Evolutionary conservation across 2,888 invertebrate genomes (phyloP).

Genomic region (Lasius platythorax): DNA sequence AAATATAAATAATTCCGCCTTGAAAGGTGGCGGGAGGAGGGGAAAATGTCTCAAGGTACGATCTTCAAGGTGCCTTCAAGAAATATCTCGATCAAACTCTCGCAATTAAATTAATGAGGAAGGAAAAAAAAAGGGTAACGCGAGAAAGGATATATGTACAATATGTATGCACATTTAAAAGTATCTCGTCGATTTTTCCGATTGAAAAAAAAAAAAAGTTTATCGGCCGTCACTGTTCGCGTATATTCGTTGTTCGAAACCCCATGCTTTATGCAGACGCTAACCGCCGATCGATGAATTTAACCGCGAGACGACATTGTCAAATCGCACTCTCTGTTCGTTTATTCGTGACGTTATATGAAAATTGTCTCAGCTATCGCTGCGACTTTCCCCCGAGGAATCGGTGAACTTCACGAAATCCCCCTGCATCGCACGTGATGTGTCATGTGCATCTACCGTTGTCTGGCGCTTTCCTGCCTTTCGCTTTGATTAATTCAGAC

Average conservation of each 20-base stretch:
- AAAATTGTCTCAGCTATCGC: not conserved
- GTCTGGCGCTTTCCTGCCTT: conserved; percentile 8
- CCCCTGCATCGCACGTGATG: not conserved
- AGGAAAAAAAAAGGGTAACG: too few relatives aligned
- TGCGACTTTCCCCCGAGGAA: not conserved
- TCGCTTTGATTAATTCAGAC: conserved; percentile 42
- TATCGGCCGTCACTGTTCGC: not conserved
- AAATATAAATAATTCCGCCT: conserved; percentile 35
- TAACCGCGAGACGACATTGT: conserved; percentile 10
- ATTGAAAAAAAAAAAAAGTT: not conserved
- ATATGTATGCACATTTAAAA: not conserved
- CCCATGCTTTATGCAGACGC: not conserved
- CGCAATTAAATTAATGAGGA: not conserved
- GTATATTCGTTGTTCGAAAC: not conserved
- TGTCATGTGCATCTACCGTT: not conserved
- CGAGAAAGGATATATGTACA: not conserved
- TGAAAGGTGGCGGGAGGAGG: not conserved
- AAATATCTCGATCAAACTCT: not conserved
- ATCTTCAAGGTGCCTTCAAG: not conserved
- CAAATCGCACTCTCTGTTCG: not conserved
- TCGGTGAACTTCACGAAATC: conserved; percentile 11
- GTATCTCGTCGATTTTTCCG: not conserved
- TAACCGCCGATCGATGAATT: conserved; percentile 28
- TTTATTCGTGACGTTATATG: conserved; percentile 21
- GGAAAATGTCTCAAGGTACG: not conserved